phyloP scores from a whole-genome alignment of 2,888 invertebrate genomes.

The Alentia gelatinosa region DNA sequence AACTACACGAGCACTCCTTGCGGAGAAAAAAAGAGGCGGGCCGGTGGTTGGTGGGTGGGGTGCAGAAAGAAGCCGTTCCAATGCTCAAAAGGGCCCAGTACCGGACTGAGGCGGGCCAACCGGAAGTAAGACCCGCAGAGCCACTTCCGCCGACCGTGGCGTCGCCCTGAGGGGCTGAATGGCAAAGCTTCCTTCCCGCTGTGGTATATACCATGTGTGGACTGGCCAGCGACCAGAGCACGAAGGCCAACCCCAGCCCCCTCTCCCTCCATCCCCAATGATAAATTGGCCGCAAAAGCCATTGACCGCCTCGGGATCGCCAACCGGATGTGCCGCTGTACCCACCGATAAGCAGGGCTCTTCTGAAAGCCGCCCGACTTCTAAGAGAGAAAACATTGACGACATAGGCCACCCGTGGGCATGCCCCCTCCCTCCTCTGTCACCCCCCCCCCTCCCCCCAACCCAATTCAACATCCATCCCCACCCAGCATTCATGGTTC shows the following conservation, averaged over 20 bases:
- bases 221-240: neutral
- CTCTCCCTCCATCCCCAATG: neutral
- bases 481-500: neutral
- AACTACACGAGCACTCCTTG: neutral
- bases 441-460: neutral
- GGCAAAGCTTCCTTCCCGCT: neutral
- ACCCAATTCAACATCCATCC: neutral
- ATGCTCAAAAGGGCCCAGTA: neutral
- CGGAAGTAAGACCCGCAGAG: neutral
- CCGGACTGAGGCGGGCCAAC: neutral
- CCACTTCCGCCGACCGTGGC: neutral
- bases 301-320: neutral
- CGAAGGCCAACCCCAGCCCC: neutral
- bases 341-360: neutral
- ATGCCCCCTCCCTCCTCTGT: neutral
- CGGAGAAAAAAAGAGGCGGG: no score
- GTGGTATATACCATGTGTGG: neutral
- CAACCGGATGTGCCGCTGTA: neutral
- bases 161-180: neutral
- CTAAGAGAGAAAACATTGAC: neutral
- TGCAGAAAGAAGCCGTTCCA: neutral
- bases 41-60: neutral
- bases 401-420: neutral
- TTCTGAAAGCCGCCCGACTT: neutral
- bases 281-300: slow-evolving; percentile 1